phyloP scores from a whole-genome alignment of 2,797 vertebrate species.

The Alcedo quadribrachys region DNA sequence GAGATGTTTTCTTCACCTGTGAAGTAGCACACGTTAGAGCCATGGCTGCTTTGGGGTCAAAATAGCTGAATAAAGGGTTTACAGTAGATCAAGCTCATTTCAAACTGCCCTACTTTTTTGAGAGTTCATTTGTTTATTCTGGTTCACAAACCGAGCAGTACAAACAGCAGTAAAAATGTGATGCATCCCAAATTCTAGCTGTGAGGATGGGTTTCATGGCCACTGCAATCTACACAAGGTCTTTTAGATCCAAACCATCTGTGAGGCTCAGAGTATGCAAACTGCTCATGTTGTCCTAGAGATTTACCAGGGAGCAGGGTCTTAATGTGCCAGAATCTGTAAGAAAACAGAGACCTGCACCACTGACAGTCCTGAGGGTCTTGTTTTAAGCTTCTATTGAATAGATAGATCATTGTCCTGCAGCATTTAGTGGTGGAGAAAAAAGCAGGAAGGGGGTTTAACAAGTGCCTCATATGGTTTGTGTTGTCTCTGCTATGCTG shows the following conservation, averaged over 20 bases:
- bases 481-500: conserved; percentile 48
- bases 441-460: conserved; percentile 11
- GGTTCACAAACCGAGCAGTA: background rate
- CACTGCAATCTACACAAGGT: conserved; percentile 14
- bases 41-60: background rate
- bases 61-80: background rate
- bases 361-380: conserved; percentile 30
- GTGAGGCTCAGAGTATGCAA: conserved; percentile 31
- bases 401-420: conserved; percentile 41
- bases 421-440: conserved; percentile 16
- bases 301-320: conserved; percentile 17
- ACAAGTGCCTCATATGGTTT: conserved; percentile 61
- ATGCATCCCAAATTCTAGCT: conserved; percentile 27
- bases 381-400: conserved; percentile 44
- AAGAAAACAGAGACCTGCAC: conserved; percentile 40
- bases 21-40: background rate
- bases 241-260: conserved; percentile 60
- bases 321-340: background rate
- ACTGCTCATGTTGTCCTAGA: conserved; percentile 43
- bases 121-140: conserved; percentile 15
- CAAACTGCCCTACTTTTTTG: background rate
- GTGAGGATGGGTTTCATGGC: conserved; percentile 31
- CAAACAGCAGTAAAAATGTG: conserved; percentile 36
- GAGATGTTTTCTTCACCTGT: background rate
- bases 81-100: background rate